Evolutionary conservation across 23 tunicate species (phyloP), one percentile per base, ranked within the genome.

Genomic region (Trididemnum clinides): DNA sequence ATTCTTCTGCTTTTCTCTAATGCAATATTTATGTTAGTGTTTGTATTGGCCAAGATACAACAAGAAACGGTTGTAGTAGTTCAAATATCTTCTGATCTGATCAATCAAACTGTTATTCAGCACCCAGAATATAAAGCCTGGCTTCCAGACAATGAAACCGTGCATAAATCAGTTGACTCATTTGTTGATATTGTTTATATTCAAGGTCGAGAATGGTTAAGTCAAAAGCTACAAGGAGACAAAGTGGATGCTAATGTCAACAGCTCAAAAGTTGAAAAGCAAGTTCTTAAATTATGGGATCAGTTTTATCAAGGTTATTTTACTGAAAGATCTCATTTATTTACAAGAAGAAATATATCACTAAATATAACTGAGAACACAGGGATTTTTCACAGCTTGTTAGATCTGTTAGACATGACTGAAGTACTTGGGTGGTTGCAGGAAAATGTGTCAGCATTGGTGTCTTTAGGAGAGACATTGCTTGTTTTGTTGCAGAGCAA

Each of bases 131-230:
- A 86, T 77, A 33, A 86, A 58, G 28, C 79, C 12, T 94, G 93
- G 98, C 81, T 94, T 23, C 98, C 98, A 0, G 90, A 78, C 35
- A 84, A 89, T 72, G 88, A 77, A 30, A 77, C 88, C 5, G 81
- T 94, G 88, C 88, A 84, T 7, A 86, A 81, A 30, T 69, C 94
- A 1, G 77, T 94, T 85, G 90, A 86, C 51, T 85, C 98, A 10
- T 33, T 89, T 35, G 98, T 94, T 21, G 94, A 89, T 31, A 89
- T 50, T 23, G 90, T 85, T 29, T 94, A 89, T 82, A 22, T 83
- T n/a, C 87, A 94, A 74, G 98, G 93, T 28, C 65, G 92, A 51
- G 98, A 94, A 28, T 94, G 90, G 90, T 90, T 94, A 22, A 85
- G 89, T 39, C 85, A 87, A 34, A 92, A 92, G 54, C 12, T 80